A percentile compares a stretch with the other conserved stretches of the same genome.
Conservation (phyloP, 2,113 vertebrate genomes). For the Leucopternis melanops region DNA sequence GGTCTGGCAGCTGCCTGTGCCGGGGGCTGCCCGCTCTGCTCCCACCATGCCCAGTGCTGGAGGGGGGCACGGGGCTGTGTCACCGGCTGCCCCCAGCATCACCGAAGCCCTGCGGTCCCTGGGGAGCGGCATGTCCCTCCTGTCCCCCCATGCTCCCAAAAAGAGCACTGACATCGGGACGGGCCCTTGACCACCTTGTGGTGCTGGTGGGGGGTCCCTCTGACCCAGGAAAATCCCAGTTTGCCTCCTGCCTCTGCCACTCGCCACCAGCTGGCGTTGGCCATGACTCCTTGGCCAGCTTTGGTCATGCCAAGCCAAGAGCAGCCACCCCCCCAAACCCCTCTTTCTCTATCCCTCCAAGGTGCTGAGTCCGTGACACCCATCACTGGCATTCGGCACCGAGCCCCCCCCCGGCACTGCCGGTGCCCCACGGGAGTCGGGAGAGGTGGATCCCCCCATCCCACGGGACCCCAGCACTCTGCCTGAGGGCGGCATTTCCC, state of each 20-base stretch:
- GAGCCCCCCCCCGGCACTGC: background rate
- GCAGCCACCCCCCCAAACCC: background rate
- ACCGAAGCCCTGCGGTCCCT: too few species aligned
- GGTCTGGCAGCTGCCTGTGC: background rate
- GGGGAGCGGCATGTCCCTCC: background rate
- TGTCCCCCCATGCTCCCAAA: too few species aligned
- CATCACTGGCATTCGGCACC: fast-evolving
- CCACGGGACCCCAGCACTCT: background rate
- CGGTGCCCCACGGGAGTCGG: background rate
- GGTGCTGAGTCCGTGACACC: fast-evolving
- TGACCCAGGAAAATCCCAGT: background rate
- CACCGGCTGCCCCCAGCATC: background rate
- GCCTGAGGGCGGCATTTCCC: background rate
- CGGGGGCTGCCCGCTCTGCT: background rate
- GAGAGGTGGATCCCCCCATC: background rate
- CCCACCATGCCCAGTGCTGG: background rate
- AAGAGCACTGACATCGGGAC: background rate
- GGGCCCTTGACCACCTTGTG: background rate
- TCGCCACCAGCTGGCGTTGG: background rate
- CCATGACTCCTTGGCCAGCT: background rate
- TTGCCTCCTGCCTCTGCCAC: background rate
- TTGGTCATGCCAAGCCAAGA: background rate
- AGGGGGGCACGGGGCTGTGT: background rate
- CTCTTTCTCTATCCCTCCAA: background rate
- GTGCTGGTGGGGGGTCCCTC: background rate